Conservation (phyloP, 2,113 vertebrate genomes). For the Carollia perspicillata region DNA sequence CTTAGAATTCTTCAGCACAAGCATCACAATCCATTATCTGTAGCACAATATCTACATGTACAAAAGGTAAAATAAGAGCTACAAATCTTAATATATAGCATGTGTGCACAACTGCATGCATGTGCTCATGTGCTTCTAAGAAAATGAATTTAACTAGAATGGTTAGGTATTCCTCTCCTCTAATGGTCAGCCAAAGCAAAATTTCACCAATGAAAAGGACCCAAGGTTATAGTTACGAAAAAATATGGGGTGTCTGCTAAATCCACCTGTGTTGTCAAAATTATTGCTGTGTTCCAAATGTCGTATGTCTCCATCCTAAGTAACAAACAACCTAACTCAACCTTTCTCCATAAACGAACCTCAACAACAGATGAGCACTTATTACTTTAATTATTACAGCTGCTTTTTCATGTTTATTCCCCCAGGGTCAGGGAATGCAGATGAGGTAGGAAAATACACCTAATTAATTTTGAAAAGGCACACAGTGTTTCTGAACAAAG, state of each 20-base stretch:
- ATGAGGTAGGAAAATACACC: not conserved
- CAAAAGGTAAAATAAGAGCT: not conserved
- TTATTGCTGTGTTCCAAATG: not conserved
- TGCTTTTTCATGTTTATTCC: not conserved
- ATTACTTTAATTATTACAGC: not conserved
- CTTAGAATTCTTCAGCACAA: not conserved
- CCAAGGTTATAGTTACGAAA: not conserved
- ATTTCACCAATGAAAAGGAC: not conserved
- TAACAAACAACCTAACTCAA: not conserved
- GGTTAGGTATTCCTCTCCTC: not conserved
- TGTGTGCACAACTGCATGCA: rapidly evolving
- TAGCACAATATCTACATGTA: rapidly evolving
- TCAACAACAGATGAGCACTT: not conserved
- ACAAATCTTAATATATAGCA: rapidly evolving
- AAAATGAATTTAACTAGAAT: not conserved
- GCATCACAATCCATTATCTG: not conserved
- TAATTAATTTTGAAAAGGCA: not conserved
- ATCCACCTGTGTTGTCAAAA: not conserved
- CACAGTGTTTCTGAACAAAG: conserved; percentile 62
- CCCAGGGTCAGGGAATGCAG: not conserved
- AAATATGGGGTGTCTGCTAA: not conserved
- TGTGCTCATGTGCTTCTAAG: not conserved
- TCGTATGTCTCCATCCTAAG: too few relatives aligned
- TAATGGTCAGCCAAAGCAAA: not conserved
- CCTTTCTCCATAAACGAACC: not conserved